Evolutionary conservation across 2,888 invertebrate species (phyloP).

Genomic region (Branchipolynoe longqiensis): DNA sequence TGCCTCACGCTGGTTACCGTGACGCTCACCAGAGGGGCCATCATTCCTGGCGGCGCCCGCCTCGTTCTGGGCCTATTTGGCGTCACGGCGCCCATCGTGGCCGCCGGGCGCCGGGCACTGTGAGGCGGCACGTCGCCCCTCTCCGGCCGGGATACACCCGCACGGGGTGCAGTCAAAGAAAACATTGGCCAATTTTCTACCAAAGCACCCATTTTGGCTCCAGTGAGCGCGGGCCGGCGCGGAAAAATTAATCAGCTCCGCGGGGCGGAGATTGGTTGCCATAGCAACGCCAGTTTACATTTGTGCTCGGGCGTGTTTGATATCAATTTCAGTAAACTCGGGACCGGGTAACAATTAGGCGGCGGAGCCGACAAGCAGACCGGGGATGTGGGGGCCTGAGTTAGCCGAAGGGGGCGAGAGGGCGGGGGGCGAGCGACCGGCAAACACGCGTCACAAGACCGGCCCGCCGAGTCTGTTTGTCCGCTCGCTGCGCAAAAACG

Average conservation of each 20-base stretch:
- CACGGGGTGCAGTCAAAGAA: constrained; percentile 37
- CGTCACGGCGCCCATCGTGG: constrained; percentile 26
- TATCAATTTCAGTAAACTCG: constrained; percentile 61
- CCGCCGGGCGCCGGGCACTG: background rate
- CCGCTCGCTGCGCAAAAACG: constrained; percentile 17
- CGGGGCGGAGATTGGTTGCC: constrained; percentile 53
- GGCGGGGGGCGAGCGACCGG: background rate
- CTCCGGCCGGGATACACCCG: background rate
- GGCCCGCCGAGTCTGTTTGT: background rate
- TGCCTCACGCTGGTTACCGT: background rate
- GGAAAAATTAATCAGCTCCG: constrained; percentile 60
- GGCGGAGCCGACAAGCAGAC: background rate
- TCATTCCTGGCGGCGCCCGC: background rate
- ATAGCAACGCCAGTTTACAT: constrained; percentile 58
- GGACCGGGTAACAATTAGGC: constrained; percentile 55
- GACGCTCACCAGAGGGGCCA: constrained; percentile 15
- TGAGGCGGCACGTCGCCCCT: background rate
- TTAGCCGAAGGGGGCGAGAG: too few species aligned
- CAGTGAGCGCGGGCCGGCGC: constrained; percentile 45
- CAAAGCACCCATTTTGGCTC: constrained; percentile 52
- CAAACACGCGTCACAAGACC: constrained; percentile 21
- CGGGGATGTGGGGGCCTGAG: background rate
- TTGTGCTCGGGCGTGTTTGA: constrained; percentile 59
- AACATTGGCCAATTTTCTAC: constrained; percentile 56
- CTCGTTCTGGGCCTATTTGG: constrained; percentile 15